Base-by-base conservation (phyloP, 1,140 invertebrate genomes). In the Penaeus vannamei region DNA sequence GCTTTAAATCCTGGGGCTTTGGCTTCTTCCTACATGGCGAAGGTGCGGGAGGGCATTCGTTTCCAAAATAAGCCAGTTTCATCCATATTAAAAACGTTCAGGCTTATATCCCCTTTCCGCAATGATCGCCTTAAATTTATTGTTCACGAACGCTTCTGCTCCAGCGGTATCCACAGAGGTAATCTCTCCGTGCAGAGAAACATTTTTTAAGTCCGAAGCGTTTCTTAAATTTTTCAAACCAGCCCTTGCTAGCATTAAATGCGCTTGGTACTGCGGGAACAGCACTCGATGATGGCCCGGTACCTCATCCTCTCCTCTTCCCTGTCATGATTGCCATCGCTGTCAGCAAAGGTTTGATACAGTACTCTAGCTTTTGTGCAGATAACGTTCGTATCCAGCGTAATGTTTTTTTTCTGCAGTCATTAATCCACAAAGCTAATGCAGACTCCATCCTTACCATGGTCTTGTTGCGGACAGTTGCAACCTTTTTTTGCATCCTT, bases 31-130 rank as follows among this genome's bases (percentile, higher is more conserved):
- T 64, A 19, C 19, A 64, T 19, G n/a, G 19, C n/a, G 4, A 66
- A 23, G 22, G 26, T 66, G 7, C 64, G 22, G 7, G 22, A 22
- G 22, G 22, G 22, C 26, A 66, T 26, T 66, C 26, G 64, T 26
- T 23, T 66, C 26, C 3, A 66, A 66, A 26, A 72, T 1, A 72
- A 32, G 12, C 19, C 66, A 17, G 20, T 32, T 72, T 32, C 8
- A 26, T 81, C 79, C 22, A 82, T 82, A 36, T 12, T 82, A 10
- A 36, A 36, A 36, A 36, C 80, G n/a, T 82, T 82, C 80, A 12
- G 80, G n/a, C 10, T 82, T 32, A 32, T 69, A 36, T 36, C 36
- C 36, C 36, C 36, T 5, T 36, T 36, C 36, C 36, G 1, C 36
- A 5, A 36, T 36, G 36, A 36, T 36, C 36, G 36, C 36, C 5